Evolutionary conservation across 1,140 invertebrate genomes (phyloP).

Genomic region (Calliopsis andreniformis): DNA sequence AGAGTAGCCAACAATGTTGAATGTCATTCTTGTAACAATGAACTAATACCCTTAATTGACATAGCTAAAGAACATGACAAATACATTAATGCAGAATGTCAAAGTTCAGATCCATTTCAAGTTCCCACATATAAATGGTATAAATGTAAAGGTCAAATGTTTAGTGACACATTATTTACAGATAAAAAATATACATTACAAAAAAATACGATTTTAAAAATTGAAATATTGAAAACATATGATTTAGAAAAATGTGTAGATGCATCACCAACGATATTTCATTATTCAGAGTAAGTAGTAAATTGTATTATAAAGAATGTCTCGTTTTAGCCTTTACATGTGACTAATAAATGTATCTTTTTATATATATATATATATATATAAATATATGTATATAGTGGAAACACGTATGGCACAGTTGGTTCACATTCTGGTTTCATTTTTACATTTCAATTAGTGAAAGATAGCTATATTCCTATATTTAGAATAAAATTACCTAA

Average conservation of each 20-base stretch:
- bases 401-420: conserved; percentile 76
- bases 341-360: no score
- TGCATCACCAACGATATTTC: conserved; percentile 84
- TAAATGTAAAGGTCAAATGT: conserved; percentile 76
- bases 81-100: neutral
- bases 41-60: neutral
- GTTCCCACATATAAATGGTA: conserved; percentile 67
- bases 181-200: conserved; percentile 11
- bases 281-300: conserved; percentile 79
- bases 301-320: neutral
- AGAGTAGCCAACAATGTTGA: neutral
- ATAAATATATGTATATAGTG: conserved; percentile 63
- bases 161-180: neutral
- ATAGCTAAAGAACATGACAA: neutral
- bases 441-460: conserved; percentile 81
- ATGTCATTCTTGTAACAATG: neutral
- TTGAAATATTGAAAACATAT: conserved; percentile 73
- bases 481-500: conserved; percentile 80
- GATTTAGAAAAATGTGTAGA: conserved; percentile 88
- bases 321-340: no score
- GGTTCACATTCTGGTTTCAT: conserved; percentile 85
- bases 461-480: conserved; percentile 25
- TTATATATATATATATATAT: no score
- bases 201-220: conserved; percentile 41
- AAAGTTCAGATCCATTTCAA: neutral